phyloP scores from a whole-genome alignment of 1,140 invertebrate genomes.

The Drosophila kikkawai region DNA sequence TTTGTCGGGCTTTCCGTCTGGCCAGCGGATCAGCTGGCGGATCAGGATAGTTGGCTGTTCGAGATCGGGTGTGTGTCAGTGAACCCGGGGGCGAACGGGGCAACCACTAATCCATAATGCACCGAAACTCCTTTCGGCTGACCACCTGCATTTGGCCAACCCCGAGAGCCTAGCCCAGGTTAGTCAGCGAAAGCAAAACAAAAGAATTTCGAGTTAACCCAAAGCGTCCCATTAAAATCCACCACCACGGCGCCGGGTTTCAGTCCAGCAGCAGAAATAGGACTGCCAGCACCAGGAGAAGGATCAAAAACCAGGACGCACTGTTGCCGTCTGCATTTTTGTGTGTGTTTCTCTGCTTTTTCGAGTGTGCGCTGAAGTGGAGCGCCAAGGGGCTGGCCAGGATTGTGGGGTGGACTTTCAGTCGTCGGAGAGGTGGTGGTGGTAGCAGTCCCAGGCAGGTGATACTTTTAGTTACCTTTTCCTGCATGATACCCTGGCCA shows the following conservation, averaged over 20 bases:
- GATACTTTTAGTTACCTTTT: conserved; percentile 67
- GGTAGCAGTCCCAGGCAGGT: conserved; percentile 53
- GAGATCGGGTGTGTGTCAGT: conserved; percentile 49
- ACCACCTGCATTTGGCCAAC: conserved; percentile 67
- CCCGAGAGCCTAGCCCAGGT: conserved; percentile 65
- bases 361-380: conserved; percentile 76
- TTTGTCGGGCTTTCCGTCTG: conserved; percentile 59
- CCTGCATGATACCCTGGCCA: conserved; percentile 15
- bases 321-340: conserved; percentile 28
- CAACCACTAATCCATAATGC: conserved; percentile 67
- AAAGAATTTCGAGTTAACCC: conserved; percentile 78
- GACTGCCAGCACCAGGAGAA: conserved; percentile 18
- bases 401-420: conserved; percentile 10
- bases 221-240: conserved; percentile 78
- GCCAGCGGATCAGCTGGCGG: conserved; percentile 26
- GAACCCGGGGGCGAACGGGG: conserved; percentile 44
- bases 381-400: conserved; percentile 43
- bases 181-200: conserved; percentile 64
- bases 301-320: conserved; percentile 54
- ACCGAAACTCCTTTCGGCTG: conserved; percentile 31
- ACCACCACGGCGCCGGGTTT: conserved; percentile 39
- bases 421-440: conserved; percentile 26
- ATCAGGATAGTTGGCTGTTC: conserved; percentile 22
- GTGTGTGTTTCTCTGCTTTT: conserved; percentile 24
- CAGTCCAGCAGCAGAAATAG: conserved; percentile 25